Percentiles rank a stretch among this genome's conserved stretches.
These are phyloP conservation scores for Scotopteryx bipunctaria DNA, from an alignment of 2,888 invertebrate genomes.

Conservation along the genomic window DNA sequence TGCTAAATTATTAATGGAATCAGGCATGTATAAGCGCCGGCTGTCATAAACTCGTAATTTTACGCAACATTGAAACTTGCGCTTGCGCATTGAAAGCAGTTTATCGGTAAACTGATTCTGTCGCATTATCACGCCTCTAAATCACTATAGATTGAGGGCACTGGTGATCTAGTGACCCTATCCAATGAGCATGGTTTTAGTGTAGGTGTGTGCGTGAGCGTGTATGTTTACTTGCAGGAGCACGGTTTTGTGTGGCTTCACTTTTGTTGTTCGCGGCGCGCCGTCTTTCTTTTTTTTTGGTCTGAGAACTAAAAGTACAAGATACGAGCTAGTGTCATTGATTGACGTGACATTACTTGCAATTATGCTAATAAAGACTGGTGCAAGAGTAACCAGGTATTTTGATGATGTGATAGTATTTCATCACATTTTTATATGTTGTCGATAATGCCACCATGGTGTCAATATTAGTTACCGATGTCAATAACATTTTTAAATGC, in stretches of 20 bases:
- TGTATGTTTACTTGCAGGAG: too few species aligned
- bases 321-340: constrained; percentile 30
- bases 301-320: constrained; percentile 8
- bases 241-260: too few species aligned
- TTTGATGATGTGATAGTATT: too few species aligned
- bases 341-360: constrained; percentile 52
- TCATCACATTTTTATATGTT: too few species aligned
- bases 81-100: constrained; percentile 5
- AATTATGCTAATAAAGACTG: constrained; percentile 39
- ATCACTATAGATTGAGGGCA: too few species aligned
- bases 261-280: too few species aligned
- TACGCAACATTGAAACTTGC: constrained; percentile 40
- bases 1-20: constrained; percentile 1
- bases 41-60: constrained; percentile 29
- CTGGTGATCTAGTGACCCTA: constrained; percentile 31
- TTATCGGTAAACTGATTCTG: constrained; percentile 54
- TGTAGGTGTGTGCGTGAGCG: too few species aligned
- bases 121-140: constrained; percentile 45
- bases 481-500: too few species aligned
- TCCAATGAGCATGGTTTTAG: background rate
- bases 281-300: too few species aligned
- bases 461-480: too few species aligned
- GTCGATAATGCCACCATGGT: too few species aligned
- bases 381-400: too few species aligned
- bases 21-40: constrained; percentile 2